phyloP scores from a whole-genome alignment of 2,797 vertebrate genomes.

The Oreortyx pictus region DNA sequence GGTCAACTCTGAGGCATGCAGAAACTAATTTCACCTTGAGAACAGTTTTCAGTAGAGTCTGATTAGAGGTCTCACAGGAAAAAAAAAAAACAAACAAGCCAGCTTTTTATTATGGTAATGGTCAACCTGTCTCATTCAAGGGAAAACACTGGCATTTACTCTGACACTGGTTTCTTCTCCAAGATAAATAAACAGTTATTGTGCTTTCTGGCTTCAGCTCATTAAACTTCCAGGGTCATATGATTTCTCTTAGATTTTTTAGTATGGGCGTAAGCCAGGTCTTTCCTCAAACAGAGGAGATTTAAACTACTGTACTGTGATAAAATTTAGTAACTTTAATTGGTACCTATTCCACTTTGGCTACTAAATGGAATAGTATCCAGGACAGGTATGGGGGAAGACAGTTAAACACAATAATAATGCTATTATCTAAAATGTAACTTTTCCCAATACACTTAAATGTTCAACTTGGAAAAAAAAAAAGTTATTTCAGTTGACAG shows the following conservation, averaged over 20 bases:
- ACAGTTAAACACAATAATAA: background rate
- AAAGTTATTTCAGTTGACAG: background rate
- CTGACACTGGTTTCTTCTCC: background rate
- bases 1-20: background rate
- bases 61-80: background rate
- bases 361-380: slow-evolving; percentile 3
- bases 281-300: background rate
- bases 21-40: background rate
- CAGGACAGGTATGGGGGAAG: background rate
- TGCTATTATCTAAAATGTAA: background rate
- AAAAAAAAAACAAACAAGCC: background rate
- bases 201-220: background rate
- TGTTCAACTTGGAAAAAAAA: background rate
- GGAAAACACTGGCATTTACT: background rate
- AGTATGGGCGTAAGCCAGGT: background rate
- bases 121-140: background rate
- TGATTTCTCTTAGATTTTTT: background rate
- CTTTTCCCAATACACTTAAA: background rate
- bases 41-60: background rate
- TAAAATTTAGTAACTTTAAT: background rate
- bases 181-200: background rate
- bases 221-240: background rate
- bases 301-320: background rate
- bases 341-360: slow-evolving; percentile 33
- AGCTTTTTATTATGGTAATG: background rate